Percentiles rank a stretch among this genome's conserved stretches.
Conservation (phyloP, 2,888 invertebrate species). For the Scaptomyza flava region DNA sequence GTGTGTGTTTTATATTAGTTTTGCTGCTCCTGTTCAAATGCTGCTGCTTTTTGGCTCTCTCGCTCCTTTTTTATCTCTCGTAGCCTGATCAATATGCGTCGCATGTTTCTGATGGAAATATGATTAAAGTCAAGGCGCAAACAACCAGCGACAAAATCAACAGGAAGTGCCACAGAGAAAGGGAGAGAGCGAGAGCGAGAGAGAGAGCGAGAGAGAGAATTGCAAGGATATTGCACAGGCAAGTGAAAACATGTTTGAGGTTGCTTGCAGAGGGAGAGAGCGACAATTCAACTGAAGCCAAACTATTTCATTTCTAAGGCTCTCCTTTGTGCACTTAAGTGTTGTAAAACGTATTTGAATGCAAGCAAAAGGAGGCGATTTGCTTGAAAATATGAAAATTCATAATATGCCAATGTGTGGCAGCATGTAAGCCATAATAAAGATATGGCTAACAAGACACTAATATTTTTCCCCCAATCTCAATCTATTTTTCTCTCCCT, state of each 20-base stretch:
- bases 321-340: slow-evolving; percentile 4
- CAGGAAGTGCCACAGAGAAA: slow-evolving; percentile 40
- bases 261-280: slow-evolving; percentile 39
- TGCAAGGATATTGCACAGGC: slow-evolving; percentile 68
- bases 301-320: background rate
- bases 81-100: slow-evolving; percentile 67
- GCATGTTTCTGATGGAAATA: slow-evolving; percentile 71
- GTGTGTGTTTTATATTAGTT: slow-evolving; percentile 48
- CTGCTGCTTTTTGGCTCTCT: slow-evolving; percentile 16
- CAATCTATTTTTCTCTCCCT: background rate
- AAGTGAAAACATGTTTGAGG: slow-evolving; percentile 74
- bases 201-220: slow-evolving; percentile 24
- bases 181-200: background rate
- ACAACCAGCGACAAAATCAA: slow-evolving; percentile 44
- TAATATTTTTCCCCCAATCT: background rate
- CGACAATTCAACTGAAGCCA: slow-evolving; percentile 61
- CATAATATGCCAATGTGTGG: slow-evolving; percentile 63
- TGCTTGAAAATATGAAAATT: slow-evolving; percentile 55
- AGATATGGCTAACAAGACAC: slow-evolving; percentile 19
- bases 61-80: background rate
- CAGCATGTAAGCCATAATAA: background rate
- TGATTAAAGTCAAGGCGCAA: slow-evolving; percentile 76
- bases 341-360: slow-evolving; percentile 18
- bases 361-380: background rate
- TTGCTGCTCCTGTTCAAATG: slow-evolving; percentile 36